Base-by-base conservation (phyloP, 2,113 vertebrate species). In the Microtus pennsylvanicus region DNA sequence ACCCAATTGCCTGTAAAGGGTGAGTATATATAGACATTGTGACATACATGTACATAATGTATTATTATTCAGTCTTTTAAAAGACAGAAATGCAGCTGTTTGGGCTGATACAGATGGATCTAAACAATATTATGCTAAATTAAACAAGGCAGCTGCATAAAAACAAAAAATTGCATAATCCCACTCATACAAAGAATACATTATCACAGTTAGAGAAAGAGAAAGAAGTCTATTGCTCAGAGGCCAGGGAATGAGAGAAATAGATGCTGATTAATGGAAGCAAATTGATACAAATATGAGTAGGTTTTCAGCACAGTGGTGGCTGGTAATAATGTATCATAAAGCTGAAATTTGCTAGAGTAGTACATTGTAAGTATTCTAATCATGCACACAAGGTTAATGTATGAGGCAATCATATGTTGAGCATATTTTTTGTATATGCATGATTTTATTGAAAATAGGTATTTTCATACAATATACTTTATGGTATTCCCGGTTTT, bases 401-500 rank as follows among this genome's bases (percentile, higher is more conserved):
- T 81, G 13, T 22, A 6, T 90, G 47, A 85, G 21, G 19, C 14
- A 30, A 35, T 65, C 1, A 45, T 33, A 33, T 52, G 14, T 33
- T 85, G 35, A 83, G 65, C 50, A 89, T 33, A 45, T 45, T 26
- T 76, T 76, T 76, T 75, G 38, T 45, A 5, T 45, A 76, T 76
- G 22, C 9, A 3, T 76, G 5, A 76, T 28, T 75, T 75, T 45
- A 45, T 26, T 76, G 38, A 76, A 42, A 76, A 45, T 26, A 76
- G 38, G 12, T 76, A 38, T 45, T 42, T 75, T 76, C 38, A 76
- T 14, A 76, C 11, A 26, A 76, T 26, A 28, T 13, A 13, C 74
- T 74, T 19, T 42, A 42, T 38, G n/a, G 10, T 24, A n/a, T 72
- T 3, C 7, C 17, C 1, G 0, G 19, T 10, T 38, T 21, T 2